Percentiles rank a stretch among this genome's conserved stretches.
phyloP scores from a whole-genome alignment of 2,113 vertebrate genomes.

The Oreochromis tanganicae region DNA sequence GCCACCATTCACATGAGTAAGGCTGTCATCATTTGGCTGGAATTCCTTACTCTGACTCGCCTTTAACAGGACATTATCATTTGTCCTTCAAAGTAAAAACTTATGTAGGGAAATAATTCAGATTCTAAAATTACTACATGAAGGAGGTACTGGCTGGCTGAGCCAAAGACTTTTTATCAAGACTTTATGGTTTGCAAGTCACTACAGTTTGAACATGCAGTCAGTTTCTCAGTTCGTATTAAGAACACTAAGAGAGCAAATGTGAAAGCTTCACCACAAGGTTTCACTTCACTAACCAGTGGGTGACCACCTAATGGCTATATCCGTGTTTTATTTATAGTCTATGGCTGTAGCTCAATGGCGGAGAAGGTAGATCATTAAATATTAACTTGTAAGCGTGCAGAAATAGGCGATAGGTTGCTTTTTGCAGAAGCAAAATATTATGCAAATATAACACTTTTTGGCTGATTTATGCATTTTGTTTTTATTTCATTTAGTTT shows the following conservation, averaged over 20 bases:
- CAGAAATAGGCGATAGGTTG: neutral
- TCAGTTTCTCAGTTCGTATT: neutral
- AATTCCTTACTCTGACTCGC: neutral
- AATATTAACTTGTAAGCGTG: neutral
- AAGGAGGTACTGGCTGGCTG: neutral
- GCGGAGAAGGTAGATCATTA: neutral
- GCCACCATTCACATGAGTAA: constrained; percentile 73
- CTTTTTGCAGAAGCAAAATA: neutral
- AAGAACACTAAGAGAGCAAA: neutral
- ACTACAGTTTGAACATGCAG: neutral
- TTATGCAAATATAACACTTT: neutral
- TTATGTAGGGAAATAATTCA: neutral
- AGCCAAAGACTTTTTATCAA: neutral
- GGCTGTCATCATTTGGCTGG: constrained; percentile 74
- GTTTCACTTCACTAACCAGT: neutral
- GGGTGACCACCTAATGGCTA: neutral
- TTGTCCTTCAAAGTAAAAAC: neutral
- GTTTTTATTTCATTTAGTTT: fast-evolving
- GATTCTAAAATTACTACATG: neutral
- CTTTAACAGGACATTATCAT: neutral
- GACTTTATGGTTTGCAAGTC: neutral
- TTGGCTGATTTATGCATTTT: neutral
- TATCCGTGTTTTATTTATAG: neutral
- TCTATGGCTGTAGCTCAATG: neutral
- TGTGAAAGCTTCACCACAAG: neutral